phyloP scores from a whole-genome alignment of 2,797 vertebrate species.

The Protosalanx chinensis region DNA sequence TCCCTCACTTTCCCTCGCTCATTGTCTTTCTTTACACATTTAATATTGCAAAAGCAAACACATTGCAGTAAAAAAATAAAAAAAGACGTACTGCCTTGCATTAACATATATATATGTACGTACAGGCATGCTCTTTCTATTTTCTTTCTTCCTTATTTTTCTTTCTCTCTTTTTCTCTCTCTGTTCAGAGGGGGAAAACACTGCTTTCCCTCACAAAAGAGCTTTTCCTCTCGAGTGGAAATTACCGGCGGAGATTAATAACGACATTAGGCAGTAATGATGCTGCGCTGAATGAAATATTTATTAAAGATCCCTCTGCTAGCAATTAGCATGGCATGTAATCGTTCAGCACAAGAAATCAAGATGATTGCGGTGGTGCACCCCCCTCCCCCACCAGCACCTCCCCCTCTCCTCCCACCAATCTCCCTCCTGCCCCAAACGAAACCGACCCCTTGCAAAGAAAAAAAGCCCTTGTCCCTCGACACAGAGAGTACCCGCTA shows the following conservation, averaged over 20 bases:
- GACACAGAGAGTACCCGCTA: background rate
- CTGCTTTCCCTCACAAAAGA: slow-evolving; percentile 65
- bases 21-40: no score
- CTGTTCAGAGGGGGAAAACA: slow-evolving; percentile 31
- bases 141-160: slow-evolving; percentile 10
- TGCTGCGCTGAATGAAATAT: slow-evolving; percentile 80
- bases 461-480: slow-evolving; percentile 52
- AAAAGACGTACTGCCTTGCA: no score
- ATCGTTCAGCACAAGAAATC: slow-evolving; percentile 77
- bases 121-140: background rate
- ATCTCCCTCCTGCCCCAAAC: background rate
- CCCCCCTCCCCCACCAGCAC: slow-evolving; percentile 32
- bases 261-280: slow-evolving; percentile 80
- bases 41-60: no score
- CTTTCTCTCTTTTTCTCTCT: slow-evolving; percentile 35
- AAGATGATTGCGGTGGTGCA: slow-evolving; percentile 74
- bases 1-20: no score
- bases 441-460: slow-evolving; percentile 33
- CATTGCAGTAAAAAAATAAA: no score
- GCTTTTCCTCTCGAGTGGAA: slow-evolving; percentile 69
- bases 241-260: slow-evolving; percentile 81
- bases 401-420: slow-evolving; percentile 16
- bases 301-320: slow-evolving; percentile 86
- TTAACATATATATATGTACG: no score
- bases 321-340: slow-evolving; percentile 81